Evolutionary conservation across 2,888 invertebrate species (phyloP).

Genomic region (Cantharis rustica): DNA sequence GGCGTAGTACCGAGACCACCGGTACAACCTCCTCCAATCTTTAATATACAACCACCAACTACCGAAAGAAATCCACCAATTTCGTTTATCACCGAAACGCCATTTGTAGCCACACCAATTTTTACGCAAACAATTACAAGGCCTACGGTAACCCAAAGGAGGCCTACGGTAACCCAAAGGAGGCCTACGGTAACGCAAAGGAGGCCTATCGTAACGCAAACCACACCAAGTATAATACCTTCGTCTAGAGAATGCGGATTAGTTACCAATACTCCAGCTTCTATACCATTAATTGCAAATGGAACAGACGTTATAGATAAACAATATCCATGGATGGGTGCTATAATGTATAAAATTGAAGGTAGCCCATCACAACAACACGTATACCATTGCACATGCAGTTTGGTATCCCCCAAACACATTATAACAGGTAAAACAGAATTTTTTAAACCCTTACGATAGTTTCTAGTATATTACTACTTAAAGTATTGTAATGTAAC

Average conservation of each 20-base stretch:
- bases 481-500: too few species aligned
- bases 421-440: slow-evolving; percentile 19
- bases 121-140: neutral
- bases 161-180: too few species aligned
- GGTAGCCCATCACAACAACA: neutral
- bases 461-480: too few species aligned
- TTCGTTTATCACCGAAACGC: too few species aligned
- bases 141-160: too few species aligned
- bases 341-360: slow-evolving; percentile 8
- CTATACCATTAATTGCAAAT: neutral
- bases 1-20: neutral
- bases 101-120: too few species aligned
- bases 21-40: too few species aligned
- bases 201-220: neutral
- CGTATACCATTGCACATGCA: slow-evolving; percentile 21
- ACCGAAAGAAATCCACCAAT: too few species aligned
- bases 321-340: slow-evolving; percentile 25
- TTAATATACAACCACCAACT: too few species aligned
- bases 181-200: neutral
- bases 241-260: neutral
- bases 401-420: slow-evolving; percentile 13
- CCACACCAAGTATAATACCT: neutral
- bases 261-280: neutral
- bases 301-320: slow-evolving; percentile 7
- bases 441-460: too few species aligned